Conservation (phyloP, 2,888 invertebrate genomes). For the Erebia epiphron region DNA sequence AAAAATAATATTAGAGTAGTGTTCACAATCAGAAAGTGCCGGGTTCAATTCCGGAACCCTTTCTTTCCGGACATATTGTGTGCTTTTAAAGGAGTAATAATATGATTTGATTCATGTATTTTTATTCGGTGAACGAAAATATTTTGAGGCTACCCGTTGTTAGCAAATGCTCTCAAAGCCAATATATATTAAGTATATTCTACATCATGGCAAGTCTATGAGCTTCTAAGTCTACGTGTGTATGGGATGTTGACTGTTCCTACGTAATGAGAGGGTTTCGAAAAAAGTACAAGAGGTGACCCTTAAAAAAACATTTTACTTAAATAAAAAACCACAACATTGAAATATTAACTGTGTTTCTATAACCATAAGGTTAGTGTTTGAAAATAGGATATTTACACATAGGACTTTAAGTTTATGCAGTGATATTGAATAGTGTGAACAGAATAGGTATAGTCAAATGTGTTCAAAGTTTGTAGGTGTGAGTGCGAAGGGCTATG, state of each 20-base stretch:
- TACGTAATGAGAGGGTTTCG: constrained; percentile 74
- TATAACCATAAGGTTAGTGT: not conserved
- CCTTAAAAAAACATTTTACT: constrained; percentile 35
- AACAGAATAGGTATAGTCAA: constrained; percentile 49
- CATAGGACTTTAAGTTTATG: constrained; percentile 10
- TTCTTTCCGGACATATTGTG: too few relatives aligned
- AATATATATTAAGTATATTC: not conserved
- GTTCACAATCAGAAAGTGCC: too few relatives aligned
- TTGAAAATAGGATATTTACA: not conserved
- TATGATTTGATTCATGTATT: too few relatives aligned
- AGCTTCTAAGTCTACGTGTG: constrained; percentile 42
- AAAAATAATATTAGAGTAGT: too few relatives aligned
- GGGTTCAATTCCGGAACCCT: too few relatives aligned
- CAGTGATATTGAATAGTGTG: constrained; percentile 50
- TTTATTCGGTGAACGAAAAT: too few relatives aligned
- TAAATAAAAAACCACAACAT: constrained; percentile 4
- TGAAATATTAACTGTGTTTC: constrained; percentile 18
- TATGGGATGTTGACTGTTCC: constrained; percentile 64
- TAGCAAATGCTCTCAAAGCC: not conserved
- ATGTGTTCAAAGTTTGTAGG: constrained; percentile 39
- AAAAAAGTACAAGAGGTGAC: constrained; percentile 70
- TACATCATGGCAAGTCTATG: not conserved
- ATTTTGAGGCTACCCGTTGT: too few relatives aligned
- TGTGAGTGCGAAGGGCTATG: constrained; percentile 49
- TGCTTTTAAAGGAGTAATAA: too few relatives aligned